These are phyloP conservation scores for Pristionchus japonicus DNA, from an alignment of 2,888 invertebrate genomes.

Conservation along the genomic window DNA sequence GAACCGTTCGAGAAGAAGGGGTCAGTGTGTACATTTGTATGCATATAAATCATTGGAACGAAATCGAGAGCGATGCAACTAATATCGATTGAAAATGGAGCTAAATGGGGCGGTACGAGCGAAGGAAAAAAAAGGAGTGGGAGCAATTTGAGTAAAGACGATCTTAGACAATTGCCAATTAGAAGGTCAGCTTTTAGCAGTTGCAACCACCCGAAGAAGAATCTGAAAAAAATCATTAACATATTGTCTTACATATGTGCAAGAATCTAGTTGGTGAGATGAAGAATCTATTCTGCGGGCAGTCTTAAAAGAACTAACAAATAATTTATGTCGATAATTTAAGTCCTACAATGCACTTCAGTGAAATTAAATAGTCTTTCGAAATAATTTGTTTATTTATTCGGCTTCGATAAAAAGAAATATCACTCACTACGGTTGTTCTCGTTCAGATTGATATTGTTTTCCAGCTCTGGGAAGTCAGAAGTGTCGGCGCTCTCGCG, in stretches of 20 bases:
- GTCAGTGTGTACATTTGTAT: neutral
- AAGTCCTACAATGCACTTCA: too few species aligned
- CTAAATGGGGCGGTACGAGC: neutral
- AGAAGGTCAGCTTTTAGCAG: neutral
- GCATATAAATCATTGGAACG: neutral
- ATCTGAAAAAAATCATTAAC: neutral
- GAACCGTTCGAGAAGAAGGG: neutral
- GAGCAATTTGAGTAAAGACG: neutral
- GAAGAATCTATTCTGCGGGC: too few species aligned
- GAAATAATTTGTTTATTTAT: too few species aligned
- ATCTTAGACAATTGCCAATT: neutral
- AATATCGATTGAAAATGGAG: too few species aligned
- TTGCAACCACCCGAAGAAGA: conserved; percentile 44
- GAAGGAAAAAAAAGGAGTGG: neutral
- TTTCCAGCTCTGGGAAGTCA: conserved; percentile 45
- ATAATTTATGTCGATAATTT: too few species aligned
- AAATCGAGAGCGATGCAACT: neutral
- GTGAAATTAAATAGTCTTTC: too few species aligned
- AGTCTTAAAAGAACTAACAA: too few species aligned
- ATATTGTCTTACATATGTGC: too few species aligned
- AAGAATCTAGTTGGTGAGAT: too few species aligned
- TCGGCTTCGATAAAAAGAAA: neutral
- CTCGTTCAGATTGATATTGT: conserved; percentile 15
- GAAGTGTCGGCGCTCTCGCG: conserved; percentile 75
- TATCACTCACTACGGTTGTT: conserved; percentile 4